These are phyloP conservation scores for Drosophila insularis DNA, from an alignment of 1,140 invertebrate species.

Conservation along the genomic window DNA sequence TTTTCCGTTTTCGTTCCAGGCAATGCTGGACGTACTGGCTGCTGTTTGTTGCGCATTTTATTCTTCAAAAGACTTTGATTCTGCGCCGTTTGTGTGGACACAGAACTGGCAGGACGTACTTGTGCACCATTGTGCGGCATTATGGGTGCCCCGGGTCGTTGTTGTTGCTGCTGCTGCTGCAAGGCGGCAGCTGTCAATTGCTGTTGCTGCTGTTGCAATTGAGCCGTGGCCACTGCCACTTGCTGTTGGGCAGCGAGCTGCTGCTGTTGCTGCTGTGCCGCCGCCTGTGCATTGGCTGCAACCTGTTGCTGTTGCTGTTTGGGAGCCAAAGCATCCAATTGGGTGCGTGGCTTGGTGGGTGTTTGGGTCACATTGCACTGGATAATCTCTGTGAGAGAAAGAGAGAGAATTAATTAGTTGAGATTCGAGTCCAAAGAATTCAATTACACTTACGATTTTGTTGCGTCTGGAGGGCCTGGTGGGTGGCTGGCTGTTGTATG, in stretches of 20 bases:
- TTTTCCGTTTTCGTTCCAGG: constrained; percentile 86
- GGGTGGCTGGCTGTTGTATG: constrained; percentile 90
- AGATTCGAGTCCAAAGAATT: too few relatives aligned
- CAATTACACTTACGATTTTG: constrained; percentile 73
- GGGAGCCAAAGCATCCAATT: constrained; percentile 66
- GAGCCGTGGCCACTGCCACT: constrained; percentile 29
- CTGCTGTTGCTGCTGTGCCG: constrained; percentile 29
- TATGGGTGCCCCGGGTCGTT: constrained; percentile 82
- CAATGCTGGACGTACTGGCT: constrained; percentile 85
- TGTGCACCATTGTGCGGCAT: constrained; percentile 85
- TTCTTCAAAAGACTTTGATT: constrained; percentile 79
- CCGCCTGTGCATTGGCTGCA: constrained; percentile 17
- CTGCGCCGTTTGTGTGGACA: constrained; percentile 88
- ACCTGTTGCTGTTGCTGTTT: constrained; percentile 67
- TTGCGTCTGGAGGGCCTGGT: constrained; percentile 75
- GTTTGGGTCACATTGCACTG: constrained; percentile 81
- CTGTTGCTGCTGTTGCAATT: constrained; percentile 55
- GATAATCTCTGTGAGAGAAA: constrained; percentile 66
- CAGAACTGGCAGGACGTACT: constrained; percentile 88
- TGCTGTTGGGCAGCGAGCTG: constrained; percentile 37
- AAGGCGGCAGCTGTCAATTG: constrained; percentile 57
- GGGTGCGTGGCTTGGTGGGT: constrained; percentile 64
- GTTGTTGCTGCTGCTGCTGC: constrained; percentile 63
- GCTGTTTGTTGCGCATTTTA: constrained; percentile 81
- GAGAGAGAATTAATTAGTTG: constrained; percentile 6